Base-by-base conservation (phyloP, 2,888 invertebrate genomes). In the Lydus trimaculatus region DNA sequence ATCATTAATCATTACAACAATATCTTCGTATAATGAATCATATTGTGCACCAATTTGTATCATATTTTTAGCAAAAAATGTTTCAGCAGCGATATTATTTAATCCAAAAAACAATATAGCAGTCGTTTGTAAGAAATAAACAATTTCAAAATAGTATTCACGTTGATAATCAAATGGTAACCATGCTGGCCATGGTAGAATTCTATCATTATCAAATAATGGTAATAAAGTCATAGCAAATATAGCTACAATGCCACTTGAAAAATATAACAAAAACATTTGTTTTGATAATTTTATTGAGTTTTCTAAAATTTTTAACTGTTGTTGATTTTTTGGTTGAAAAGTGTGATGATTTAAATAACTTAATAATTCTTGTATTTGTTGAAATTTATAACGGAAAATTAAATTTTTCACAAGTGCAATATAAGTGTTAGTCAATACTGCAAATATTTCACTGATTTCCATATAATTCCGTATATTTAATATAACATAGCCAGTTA, bases 31-130 rank as follows among this genome's bases (percentile, higher is more conserved):
- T 11, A 69, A 28, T n/a, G 66, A 15, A 25, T 69, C 69, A 23
- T 43, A 69, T 43, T 69, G 69, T n/a, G 66, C 69, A 8, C 66
- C 63, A 13, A 69, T 66, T 60, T 69, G 66, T 4, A 66, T 33
- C 69, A 69, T 66, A 17, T 58, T 31, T 15, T 65, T 62, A 9
- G 68, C 39, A 48, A 65, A 65, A 33, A 68, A 65, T 3, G 69
- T 69, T 31, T 69, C 69, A 13, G 63, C 28, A 60, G 63, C 61
- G 3, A 69, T 58, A 31, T 66, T 66, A 9, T 39, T 63, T 9
- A 63, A 63, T 7, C 60, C 66, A 31, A 60, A 31, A 33, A 58
- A 69, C 9, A 56, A 61, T 5, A 69, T 63, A 17, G 63, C 65
- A 11, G 17, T 31, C 15, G 56, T 58, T 31, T 69, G 52, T 13